Evolutionary conservation across 2,888 invertebrate species (phyloP), one percentile per base, ranked within the genome.

Genomic region (Drosophila neonasuta): DNA sequence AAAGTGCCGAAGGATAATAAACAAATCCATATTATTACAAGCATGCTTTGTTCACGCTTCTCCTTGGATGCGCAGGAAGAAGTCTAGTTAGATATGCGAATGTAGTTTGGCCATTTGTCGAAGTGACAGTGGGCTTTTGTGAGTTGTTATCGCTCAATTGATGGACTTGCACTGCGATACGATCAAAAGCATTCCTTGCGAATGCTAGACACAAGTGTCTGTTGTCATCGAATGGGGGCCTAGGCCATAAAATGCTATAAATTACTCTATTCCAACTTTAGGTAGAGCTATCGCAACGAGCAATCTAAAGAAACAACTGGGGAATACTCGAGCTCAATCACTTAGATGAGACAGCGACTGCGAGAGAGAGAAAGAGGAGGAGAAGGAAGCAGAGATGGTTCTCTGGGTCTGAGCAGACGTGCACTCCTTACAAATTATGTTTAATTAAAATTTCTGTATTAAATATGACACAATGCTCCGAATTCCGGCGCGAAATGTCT

Each of bases 371-470:
- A 39, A 10, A 13, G 24, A 3, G 20, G 6, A 24, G 9, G 13
- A 9, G 9, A 13, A 9, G 6, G 17, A 5, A 24, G 24, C 17
- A 20, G 5, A 9, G 20, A 17, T 32, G 15, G 46, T 15, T n/a
- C 15, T 49, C 5, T 56, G 51, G 39, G 52, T 17, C 9, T 36
- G 44, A 61, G 39, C 83, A 70, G 56, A 84, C 88, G 89, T 90
- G 89, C 88, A 89, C 76, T 87, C 84, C 88, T 90, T 90, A 90
- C 89, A 90, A 90, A 91, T 90, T 89, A 88, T 88, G 87, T 86
- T 90, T 91, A 90, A 90, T 90, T 90, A 90, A 90, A 90, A 90
- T 90, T 90, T 88, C 84, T 90, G 90, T 90, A 90, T 90, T 90
- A 91, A 90, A 91, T 90, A 90, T 90, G 90, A 90, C 89, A 89